phyloP scores from a whole-genome alignment of 30 jellyfish, hydroid and myxozoan species.

The Aurelia sp. region DNA sequence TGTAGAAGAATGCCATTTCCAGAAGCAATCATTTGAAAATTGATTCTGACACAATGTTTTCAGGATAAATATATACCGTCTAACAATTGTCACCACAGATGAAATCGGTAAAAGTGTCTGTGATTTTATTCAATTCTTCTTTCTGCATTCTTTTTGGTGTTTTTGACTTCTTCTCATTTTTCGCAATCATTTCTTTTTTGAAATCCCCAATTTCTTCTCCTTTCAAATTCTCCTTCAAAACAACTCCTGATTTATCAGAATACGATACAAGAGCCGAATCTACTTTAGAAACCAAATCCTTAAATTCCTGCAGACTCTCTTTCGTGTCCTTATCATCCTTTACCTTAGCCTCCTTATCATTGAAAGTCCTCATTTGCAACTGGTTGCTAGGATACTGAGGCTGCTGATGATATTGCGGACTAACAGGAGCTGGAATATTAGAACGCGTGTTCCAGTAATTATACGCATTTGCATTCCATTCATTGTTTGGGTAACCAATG shows the following conservation, averaged over 20 bases:
- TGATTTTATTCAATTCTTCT: slow-evolving; percentile 30
- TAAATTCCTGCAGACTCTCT: slow-evolving; percentile 45
- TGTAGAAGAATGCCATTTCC: no score
- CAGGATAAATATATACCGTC: no score
- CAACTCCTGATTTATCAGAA: slow-evolving; percentile 38
- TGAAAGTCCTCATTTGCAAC: slow-evolving; percentile 25
- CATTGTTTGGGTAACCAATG: slow-evolving; percentile 26
- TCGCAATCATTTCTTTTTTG: background rate
- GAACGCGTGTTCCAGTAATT: slow-evolving; percentile 38
- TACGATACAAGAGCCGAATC: slow-evolving; percentile 58
- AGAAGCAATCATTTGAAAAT: no score
- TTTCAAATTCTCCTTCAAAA: slow-evolving; percentile 37
- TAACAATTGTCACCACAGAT: slow-evolving; percentile 55
- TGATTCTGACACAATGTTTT: no score
- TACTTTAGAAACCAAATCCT: slow-evolving; percentile 34
- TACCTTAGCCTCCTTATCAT: background rate
- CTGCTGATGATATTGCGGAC: slow-evolving; percentile 19
- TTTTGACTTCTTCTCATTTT: slow-evolving; percentile 37
- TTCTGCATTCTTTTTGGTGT: slow-evolving; percentile 25
- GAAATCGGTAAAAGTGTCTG: slow-evolving; percentile 53
- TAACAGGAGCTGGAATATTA: slow-evolving; percentile 1
- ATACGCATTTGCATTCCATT: background rate
- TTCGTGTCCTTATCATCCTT: slow-evolving; percentile 8
- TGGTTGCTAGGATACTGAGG: slow-evolving; percentile 13
- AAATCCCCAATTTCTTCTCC: slow-evolving; percentile 6